Base-by-base conservation (phyloP, 2,888 invertebrate genomes). In the Erynnis tages region DNA sequence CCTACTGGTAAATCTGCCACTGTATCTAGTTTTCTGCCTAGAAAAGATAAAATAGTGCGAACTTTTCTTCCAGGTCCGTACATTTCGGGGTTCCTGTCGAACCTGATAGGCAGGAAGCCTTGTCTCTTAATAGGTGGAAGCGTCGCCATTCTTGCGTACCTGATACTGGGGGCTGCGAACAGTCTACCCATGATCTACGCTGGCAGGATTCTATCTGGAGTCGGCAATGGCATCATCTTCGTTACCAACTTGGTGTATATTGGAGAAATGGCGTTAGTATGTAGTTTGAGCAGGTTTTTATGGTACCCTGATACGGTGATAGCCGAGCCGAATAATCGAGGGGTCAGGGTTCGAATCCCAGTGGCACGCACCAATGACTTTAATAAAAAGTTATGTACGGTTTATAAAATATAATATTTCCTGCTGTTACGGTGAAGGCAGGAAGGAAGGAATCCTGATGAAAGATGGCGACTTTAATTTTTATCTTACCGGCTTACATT, bases 261-360 rank as follows among this genome's bases (percentile, higher is more conserved):
- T 8, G 72, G 73, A 0, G 73, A 74, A 54, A 69, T 74, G 10
- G 65, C 71, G 73, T 73, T 50, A 70, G 73, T 69, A 48, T 35
- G 13, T 17, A 4, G 4, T n/a, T 25, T 25, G 7, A 25, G 1
- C n/a, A 25, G n/a, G n/a, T n/a, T n/a, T 25, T 25, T 25, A 6
- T 7, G 7, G 1, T 23, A 7, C 6, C 4, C 4, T 1, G 7
- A 6, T 23, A 23, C 7, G 7, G 23, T 7, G 2, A 23, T 6
- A 1, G 23, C 23, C 4, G 23, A 23, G 21, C 21, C 4, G 23
- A 23, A 2, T 23, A n/a, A n/a, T n/a, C n/a, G n/a, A n/a, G n/a
- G n/a, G n/a, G n/a, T n/a, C n/a, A n/a, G n/a, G n/a, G n/a, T n/a
- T n/a, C n/a, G n/a, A n/a, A n/a, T n/a, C n/a, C n/a, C n/a, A n/a